These are phyloP conservation scores for Apotomis turbidana DNA, from an alignment of 2,888 invertebrate species.

Conservation along the genomic window DNA sequence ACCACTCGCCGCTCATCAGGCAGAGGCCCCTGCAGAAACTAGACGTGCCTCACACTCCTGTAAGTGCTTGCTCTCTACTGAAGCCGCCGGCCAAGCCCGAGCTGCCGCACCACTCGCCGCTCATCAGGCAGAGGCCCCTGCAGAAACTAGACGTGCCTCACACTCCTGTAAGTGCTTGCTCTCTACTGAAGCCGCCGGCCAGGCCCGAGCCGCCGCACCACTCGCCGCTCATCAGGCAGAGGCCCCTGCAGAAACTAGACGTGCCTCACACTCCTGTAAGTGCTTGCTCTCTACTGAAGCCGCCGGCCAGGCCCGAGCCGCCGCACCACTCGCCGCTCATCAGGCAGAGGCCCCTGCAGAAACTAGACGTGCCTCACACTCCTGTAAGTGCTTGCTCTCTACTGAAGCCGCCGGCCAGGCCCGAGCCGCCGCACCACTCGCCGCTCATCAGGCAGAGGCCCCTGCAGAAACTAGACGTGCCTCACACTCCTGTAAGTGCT, in stretches of 20 bases:
- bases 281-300: too few relatives aligned
- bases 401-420: too few relatives aligned
- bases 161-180: slow-evolving; percentile 50
- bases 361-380: slow-evolving; percentile 58
- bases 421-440: too few relatives aligned
- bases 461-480: too few relatives aligned
- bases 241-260: too few relatives aligned
- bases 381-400: slow-evolving; percentile 20
- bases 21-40: slow-evolving; percentile 66
- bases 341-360: slow-evolving; percentile 68
- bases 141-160: slow-evolving; percentile 62
- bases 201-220: too few relatives aligned
- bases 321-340: slow-evolving; percentile 68
- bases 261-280: too few relatives aligned
- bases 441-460: too few relatives aligned
- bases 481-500: too few relatives aligned
- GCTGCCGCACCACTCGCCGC: slow-evolving; percentile 65
- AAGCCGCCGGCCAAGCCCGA: slow-evolving; percentile 52
- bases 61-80: slow-evolving; percentile 41
- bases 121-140: slow-evolving; percentile 69
- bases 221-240: too few relatives aligned
- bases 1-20: slow-evolving; percentile 68
- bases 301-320: slow-evolving; percentile 54
- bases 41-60: slow-evolving; percentile 58
- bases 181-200: too few relatives aligned